Evolutionary conservation across 2,113 vertebrate genomes (phyloP).

Genomic region (Platichthys stellatus): DNA sequence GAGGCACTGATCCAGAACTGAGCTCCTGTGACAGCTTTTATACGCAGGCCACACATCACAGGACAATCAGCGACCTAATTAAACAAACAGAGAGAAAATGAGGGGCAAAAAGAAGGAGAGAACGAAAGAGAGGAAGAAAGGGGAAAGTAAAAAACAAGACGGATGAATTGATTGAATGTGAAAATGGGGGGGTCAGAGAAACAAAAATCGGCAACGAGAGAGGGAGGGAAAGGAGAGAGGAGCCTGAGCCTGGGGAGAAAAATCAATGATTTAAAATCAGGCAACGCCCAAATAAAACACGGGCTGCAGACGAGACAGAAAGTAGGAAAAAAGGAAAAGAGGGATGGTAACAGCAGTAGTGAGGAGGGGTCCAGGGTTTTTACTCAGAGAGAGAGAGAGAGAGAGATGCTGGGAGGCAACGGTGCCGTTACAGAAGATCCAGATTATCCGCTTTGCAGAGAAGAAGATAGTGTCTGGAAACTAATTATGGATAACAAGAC

Average conservation of each 20-base stretch:
- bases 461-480: slow-evolving; percentile 23
- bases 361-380: neutral
- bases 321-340: neutral
- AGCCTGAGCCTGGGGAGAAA: slow-evolving; percentile 14
- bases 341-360: neutral
- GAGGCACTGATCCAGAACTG: slow-evolving; percentile 70
- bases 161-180: neutral
- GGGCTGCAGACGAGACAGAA: slow-evolving; percentile 12
- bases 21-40: slow-evolving; percentile 71
- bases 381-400: slow-evolving; percentile 7
- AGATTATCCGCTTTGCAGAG: slow-evolving; percentile 29
- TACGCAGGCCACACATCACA: slow-evolving; percentile 65
- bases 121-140: neutral
- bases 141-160: slow-evolving; percentile 9
- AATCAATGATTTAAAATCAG: slow-evolving; percentile 18
- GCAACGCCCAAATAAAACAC: slow-evolving; percentile 29
- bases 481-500: slow-evolving; percentile 27
- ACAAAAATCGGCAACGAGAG: neutral
- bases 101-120: neutral
- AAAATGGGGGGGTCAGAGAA: neutral
- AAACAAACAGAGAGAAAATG: slow-evolving; percentile 51
- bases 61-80: slow-evolving; percentile 73
- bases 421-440: slow-evolving; percentile 43
- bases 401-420: neutral
- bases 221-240: neutral